Evolutionary conservation across 2,888 invertebrate genomes (phyloP), one percentile per base, ranked within the genome.

Genomic region (Apamea monoglypha): DNA sequence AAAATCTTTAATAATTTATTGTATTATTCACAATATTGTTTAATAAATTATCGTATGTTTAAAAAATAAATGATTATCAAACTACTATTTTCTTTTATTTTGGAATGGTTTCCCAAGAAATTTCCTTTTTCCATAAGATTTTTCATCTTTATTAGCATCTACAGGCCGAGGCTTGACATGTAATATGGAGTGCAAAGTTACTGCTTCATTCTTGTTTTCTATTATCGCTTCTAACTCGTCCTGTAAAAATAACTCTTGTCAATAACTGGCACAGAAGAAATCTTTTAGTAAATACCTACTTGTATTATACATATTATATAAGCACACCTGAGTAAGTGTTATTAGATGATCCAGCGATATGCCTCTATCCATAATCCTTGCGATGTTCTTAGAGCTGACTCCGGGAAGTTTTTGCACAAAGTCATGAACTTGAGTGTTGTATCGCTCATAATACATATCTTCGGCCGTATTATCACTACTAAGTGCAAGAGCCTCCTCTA

Each of bases 361-460:
- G 7, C 98, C 98, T 91, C 98, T 98, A 88, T 98, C 98, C 96
- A 99, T 97, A 77, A 99, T 96, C 25, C 97, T 92, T 76, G 98
- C 97, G 10, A 99, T 97, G 95, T 99, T 99, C 94, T 98, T 99
- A 0, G 98, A 98, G 84, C 98, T 98, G 10, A 99, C 97, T 16
- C 99, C 99, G 0, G 99, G 99, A 91, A 99, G 96, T 93, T 98
- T 98, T 44, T 98, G 97, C n/a, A 99, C 95, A 91, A 99, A 98
- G 94, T 98, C 98, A 94, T 98, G 98, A 44, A 98, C 97, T 81
- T 97, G 95, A 67, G 97, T 96, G 93, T 98, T 99, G 95, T 97
- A 99, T 87, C 98, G 97, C 88, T 98, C 98, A 74, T 94, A 95
- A 88, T 94, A 91, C 92, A 95, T 94, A 66, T 96, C 96, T 61